Percentiles rank a stretch among this genome's conserved stretches.
Evolutionary conservation across 64 coral and sea anemone species (phyloP).

Genomic region (Porites australiensis): DNA sequence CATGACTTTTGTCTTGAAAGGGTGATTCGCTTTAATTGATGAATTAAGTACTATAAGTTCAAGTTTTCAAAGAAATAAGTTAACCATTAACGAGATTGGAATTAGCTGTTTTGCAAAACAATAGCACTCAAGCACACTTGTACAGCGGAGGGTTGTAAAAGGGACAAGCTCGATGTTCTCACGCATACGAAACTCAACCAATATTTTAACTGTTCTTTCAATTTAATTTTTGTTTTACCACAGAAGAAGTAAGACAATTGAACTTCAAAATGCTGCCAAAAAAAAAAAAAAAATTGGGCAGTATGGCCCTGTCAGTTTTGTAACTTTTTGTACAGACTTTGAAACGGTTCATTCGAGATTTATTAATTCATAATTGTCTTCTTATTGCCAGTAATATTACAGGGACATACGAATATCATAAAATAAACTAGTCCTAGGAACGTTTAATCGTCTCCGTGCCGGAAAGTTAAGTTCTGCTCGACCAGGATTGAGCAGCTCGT

Average conservation of each 20-base stretch:
- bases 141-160: neutral
- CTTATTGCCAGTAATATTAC: too few species aligned
- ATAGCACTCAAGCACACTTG: constrained; percentile 12
- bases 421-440: too few species aligned
- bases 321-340: too few species aligned
- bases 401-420: too few species aligned
- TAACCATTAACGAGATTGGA: constrained; percentile 45
- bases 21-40: constrained; percentile 34
- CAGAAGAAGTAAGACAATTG: neutral
- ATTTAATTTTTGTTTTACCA: neutral
- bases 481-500: neutral
- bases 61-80: constrained; percentile 30
- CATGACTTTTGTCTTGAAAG: neutral
- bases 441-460: too few species aligned
- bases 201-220: constrained; percentile 34
- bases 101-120: constrained; percentile 50
- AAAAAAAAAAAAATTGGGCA: neutral
- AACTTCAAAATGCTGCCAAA: neutral
- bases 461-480: neutral
- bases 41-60: constrained; percentile 22
- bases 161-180: constrained; percentile 2
- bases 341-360: too few species aligned
- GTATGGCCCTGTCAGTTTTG: too few species aligned
- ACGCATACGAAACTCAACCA: constrained; percentile 34
- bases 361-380: too few species aligned